Percentiles rank a stretch among this genome's conserved stretches.
Conservation (phyloP, 2,797 vertebrate genomes). For the Acanthornis magna region DNA sequence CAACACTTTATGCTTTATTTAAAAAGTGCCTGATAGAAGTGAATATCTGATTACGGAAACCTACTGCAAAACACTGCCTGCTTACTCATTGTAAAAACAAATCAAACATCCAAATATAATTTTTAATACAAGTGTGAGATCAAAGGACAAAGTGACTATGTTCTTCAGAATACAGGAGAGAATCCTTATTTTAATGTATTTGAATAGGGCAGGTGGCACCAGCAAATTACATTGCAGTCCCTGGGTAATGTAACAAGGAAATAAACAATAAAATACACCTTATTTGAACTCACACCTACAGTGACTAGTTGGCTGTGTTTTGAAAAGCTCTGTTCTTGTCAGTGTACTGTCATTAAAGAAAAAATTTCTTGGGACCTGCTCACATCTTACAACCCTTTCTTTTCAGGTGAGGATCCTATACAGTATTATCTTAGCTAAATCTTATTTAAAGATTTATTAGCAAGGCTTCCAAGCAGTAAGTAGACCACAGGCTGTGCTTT, state of each 20-base stretch:
- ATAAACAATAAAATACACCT: neutral
- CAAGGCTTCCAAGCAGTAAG: neutral
- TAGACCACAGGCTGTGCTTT: neutral
- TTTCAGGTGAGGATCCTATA: neutral
- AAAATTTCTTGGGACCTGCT: neutral
- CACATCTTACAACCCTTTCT: neutral
- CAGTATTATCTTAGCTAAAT: neutral
- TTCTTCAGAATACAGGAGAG: slow-evolving; percentile 12
- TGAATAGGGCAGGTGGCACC: neutral
- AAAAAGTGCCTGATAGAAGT: slow-evolving; percentile 24
- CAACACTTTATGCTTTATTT: slow-evolving; percentile 36
- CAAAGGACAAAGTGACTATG: neutral
- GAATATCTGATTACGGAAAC: slow-evolving; percentile 37
- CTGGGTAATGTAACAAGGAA: neutral
- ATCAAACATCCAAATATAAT: slow-evolving; percentile 21
- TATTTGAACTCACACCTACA: neutral
- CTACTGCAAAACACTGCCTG: neutral
- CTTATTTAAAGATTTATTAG: neutral
- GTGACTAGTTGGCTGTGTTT: neutral
- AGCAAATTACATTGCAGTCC: slow-evolving; percentile 13
- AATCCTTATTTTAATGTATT: slow-evolving; percentile 23
- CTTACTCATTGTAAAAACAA: slow-evolving; percentile 37
- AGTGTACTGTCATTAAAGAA: neutral
- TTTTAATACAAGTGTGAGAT: slow-evolving; percentile 50
- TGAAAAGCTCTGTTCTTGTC: neutral